Evolutionary conservation across 2,113 vertebrate genomes (phyloP).

Genomic region (Nematolebias whitei): DNA sequence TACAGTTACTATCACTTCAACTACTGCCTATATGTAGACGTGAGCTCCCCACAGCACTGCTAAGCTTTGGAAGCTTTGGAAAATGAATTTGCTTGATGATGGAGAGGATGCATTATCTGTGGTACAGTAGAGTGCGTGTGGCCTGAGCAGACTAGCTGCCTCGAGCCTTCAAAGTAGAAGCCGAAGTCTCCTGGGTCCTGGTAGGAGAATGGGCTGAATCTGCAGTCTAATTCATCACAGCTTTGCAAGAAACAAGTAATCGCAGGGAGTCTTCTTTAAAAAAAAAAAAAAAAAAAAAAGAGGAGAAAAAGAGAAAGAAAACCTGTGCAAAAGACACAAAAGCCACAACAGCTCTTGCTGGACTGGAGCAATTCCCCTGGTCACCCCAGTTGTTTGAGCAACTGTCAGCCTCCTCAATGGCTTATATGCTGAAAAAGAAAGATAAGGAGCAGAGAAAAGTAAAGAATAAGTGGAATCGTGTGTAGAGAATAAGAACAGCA

Average conservation of each 20-base stretch:
- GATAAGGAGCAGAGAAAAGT: conserved; percentile 6
- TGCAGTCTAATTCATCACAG: conserved; percentile 79
- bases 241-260: conserved; percentile 74
- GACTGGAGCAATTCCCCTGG: conserved; percentile 63
- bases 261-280: conserved; percentile 57
- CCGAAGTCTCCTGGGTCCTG: conserved; percentile 71
- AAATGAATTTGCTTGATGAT: conserved; percentile 80
- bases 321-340: conserved; percentile 72
- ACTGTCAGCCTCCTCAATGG: conserved; percentile 55
- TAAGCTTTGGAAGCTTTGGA: conserved; percentile 69
- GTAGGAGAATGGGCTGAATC: conserved; percentile 72
- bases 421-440: conserved; percentile 54
- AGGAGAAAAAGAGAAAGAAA: conserved; percentile 52
- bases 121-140: conserved; percentile 74
- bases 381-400: conserved; percentile 53
- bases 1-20: conserved; percentile 22
- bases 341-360: conserved; percentile 71
- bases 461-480: neutral
- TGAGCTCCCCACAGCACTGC: conserved; percentile 30
- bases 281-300: conserved; percentile 45
- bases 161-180: conserved; percentile 66
- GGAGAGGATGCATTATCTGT: conserved; percentile 77
- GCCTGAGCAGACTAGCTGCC: conserved; percentile 73
- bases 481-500: conserved; percentile 14
- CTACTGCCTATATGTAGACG: conserved; percentile 29